Evolutionary conservation across 2,113 vertebrate genomes (phyloP).

Genomic region (Eretmodus cyanostictus): DNA sequence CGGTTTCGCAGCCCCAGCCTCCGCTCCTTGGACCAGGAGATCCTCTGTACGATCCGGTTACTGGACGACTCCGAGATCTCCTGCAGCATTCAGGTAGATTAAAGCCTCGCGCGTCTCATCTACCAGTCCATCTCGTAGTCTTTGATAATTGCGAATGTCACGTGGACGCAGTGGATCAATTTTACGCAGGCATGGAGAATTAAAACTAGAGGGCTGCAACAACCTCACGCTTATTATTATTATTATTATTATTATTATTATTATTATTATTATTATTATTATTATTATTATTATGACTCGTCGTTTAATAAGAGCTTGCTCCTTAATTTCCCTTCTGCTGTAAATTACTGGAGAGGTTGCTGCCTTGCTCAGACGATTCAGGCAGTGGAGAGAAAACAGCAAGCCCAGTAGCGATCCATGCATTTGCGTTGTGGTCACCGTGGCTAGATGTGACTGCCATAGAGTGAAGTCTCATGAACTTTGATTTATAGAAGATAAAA

Average conservation of each 20-base stretch:
- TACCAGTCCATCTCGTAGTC: not conserved
- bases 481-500: not conserved
- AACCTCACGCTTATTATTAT: not conserved
- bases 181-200: not conserved
- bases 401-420: not conserved
- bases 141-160: not conserved
- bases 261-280: not conserved
- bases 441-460: not conserved
- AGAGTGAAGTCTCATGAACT: conserved; percentile 47
- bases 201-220: not conserved
- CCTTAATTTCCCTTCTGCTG: not conserved
- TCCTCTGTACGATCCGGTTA: conserved; percentile 86
- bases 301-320: not conserved
- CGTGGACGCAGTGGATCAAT: not conserved
- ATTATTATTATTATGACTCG: not conserved
- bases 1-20: conserved; percentile 92
- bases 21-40: conserved; percentile 85
- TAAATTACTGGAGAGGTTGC: conserved; percentile 1
- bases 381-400: not conserved
- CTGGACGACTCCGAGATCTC: conserved; percentile 91
- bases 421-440: not conserved
- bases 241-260: not conserved
- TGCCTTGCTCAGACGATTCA: not conserved
- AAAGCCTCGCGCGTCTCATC: not conserved
- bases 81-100: conserved; percentile 86